Conservation (phyloP, 2,888 invertebrate species). For the Lepidocyrtinus sp. region DNA sequence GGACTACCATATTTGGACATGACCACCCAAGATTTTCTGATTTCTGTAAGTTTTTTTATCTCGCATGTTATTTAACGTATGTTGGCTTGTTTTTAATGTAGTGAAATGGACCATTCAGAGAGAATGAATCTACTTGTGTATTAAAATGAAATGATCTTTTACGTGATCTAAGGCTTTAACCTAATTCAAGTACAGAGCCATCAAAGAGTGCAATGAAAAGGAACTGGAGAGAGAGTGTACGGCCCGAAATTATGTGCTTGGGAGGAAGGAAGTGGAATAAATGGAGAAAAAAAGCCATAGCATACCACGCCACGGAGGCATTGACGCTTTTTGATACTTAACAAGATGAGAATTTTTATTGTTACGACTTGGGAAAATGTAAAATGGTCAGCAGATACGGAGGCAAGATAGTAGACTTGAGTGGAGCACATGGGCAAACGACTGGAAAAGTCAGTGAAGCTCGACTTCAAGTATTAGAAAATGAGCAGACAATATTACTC, state of each 20-base stretch:
- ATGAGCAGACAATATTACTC: conserved; percentile 10
- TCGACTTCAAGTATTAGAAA: neutral
- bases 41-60: no score
- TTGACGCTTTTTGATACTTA: conserved; percentile 48
- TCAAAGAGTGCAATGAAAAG: conserved; percentile 15
- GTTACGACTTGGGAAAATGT: conserved; percentile 46
- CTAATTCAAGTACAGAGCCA: conserved; percentile 11
- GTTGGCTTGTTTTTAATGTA: neutral
- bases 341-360: conserved; percentile 52
- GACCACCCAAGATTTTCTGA: neutral
- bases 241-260: conserved; percentile 6
- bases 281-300: conserved; percentile 14
- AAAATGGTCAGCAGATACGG: conserved; percentile 42
- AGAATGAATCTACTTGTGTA: conserved; percentile 6
- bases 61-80: no score
- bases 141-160: conserved; percentile 34
- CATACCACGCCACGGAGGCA: neutral
- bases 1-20: neutral
- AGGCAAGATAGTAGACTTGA: conserved; percentile 2
- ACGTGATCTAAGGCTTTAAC: conserved; percentile 1
- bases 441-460: neutral
- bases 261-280: no score
- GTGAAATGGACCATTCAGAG: neutral
- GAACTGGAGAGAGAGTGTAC: neutral
- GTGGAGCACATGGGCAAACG: neutral